Evolutionary conservation across 2,797 vertebrate species (phyloP).

Genomic region (Rhinella marina): DNA sequence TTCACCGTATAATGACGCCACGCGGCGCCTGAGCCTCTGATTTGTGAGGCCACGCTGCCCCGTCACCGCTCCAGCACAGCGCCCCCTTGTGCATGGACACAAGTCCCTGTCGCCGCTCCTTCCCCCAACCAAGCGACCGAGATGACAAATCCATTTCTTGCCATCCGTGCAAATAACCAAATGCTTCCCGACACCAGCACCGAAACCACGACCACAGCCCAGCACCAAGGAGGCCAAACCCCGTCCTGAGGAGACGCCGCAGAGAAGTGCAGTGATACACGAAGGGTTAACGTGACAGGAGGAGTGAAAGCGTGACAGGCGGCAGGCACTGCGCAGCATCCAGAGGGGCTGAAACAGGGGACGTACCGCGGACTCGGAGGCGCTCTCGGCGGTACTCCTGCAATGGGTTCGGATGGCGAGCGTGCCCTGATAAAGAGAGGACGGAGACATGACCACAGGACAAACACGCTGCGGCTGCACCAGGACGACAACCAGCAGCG

Average conservation of each 20-base stretch:
- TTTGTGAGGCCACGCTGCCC: neutral
- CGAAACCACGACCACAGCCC: neutral
- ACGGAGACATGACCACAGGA: constrained; percentile 68
- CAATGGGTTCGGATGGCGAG: constrained; percentile 83
- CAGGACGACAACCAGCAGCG: neutral
- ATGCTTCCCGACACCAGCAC: constrained; percentile 23
- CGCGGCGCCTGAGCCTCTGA: neutral
- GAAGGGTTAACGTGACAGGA: constrained; percentile 23
- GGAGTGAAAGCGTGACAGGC: neutral
- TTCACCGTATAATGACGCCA: neutral
- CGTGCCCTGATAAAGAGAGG: constrained; percentile 85
- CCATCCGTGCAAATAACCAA: neutral
- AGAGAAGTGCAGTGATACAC: neutral
- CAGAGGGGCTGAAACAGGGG: constrained; percentile 60
- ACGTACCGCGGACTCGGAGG: constrained; percentile 88
- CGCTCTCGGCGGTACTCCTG: constrained; percentile 82
- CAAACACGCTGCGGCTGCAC: neutral
- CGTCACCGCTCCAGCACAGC: constrained; percentile 32
- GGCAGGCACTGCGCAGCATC: neutral
- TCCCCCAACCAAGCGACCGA: neutral
- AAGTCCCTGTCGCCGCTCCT: no score
- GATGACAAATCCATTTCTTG: neutral
- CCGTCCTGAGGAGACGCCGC: neutral
- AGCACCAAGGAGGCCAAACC: neutral
- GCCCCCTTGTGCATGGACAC: neutral